Conservation (phyloP, 2,113 vertebrate genomes). For the Etia nguti region DNA sequence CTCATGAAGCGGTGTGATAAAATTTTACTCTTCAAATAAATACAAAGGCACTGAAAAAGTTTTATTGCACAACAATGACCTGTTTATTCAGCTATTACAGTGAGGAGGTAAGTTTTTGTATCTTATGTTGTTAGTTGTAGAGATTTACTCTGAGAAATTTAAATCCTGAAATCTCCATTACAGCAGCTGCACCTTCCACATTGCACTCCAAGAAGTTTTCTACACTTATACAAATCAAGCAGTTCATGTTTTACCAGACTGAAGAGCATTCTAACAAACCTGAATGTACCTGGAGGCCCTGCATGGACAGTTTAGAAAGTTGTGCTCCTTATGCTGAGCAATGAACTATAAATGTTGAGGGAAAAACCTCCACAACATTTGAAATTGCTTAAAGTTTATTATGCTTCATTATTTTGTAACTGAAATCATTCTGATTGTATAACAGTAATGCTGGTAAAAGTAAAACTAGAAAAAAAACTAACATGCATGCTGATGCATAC, state of each 20-base stretch:
- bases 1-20: conserved; percentile 12
- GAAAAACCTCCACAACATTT: background rate
- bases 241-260: background rate
- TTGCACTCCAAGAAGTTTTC: background rate
- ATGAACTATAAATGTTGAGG: background rate
- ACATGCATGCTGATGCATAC: background rate
- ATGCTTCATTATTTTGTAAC: background rate
- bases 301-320: background rate
- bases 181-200: background rate
- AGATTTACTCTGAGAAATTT: no score
- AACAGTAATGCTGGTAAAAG: background rate
- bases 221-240: background rate
- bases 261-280: background rate
- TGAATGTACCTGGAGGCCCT: background rate
- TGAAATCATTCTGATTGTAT: background rate
- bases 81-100: background rate
- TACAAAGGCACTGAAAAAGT: background rate
- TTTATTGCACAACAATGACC: background rate
- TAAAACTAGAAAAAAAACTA: background rate
- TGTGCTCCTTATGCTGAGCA: background rate
- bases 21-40: conserved; percentile 24
- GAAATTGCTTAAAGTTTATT: background rate
- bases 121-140: background rate
- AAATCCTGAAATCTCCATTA: background rate
- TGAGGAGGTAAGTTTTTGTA: background rate